Percentiles rank a stretch among this genome's conserved stretches.
Conservation (phyloP, 1,140 invertebrate genomes). For the Tetranychus cinnabarinus region DNA sequence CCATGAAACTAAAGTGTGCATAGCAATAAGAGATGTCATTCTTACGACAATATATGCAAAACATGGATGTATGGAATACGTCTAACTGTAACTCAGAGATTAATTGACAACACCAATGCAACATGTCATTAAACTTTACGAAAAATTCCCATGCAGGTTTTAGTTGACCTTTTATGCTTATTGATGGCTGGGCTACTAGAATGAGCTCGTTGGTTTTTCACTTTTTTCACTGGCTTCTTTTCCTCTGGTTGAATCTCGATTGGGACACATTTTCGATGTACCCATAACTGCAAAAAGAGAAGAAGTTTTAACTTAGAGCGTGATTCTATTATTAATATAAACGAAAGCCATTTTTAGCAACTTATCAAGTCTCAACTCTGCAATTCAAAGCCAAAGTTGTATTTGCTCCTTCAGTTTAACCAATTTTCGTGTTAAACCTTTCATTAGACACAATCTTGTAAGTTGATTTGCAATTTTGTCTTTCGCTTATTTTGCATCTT, state of each 20-base stretch:
- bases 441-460: no score
- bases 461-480: no score
- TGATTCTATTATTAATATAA: no score
- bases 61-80: slow-evolving; percentile 85
- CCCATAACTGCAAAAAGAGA: no score
- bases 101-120: slow-evolving; percentile 98
- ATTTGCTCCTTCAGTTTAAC: no score
- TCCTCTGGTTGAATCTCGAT: slow-evolving; percentile 28
- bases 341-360: no score
- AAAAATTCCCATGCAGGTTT: slow-evolving; percentile 69
- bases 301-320: no score
- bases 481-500: no score
- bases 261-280: slow-evolving; percentile 35
- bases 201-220: neutral
- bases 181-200: neutral
- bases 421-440: no score
- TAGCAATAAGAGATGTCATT: slow-evolving; percentile 71
- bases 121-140: slow-evolving; percentile 87
- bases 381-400: no score
- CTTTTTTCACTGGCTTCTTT: slow-evolving; percentile 21
- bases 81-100: slow-evolving; percentile 80
- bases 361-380: no score
- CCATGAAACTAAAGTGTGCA: slow-evolving; percentile 32
- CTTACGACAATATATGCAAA: slow-evolving; percentile 78
- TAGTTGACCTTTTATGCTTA: slow-evolving; percentile 12